These are phyloP conservation scores for Euborellia annulipes DNA, from an alignment of 1,140 invertebrate genomes.

Conservation along the genomic window DNA sequence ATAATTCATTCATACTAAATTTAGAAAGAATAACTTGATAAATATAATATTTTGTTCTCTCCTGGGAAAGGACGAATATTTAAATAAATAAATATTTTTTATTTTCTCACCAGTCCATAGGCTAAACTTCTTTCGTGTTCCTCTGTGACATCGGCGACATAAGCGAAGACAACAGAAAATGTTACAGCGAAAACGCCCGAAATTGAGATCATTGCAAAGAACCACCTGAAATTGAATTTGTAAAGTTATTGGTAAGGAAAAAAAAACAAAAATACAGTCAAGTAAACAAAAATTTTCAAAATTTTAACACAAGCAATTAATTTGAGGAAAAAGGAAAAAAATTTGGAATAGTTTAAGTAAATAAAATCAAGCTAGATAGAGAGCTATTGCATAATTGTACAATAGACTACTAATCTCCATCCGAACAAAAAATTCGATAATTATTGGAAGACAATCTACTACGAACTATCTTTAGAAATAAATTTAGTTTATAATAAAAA, in stretches of 20 bases:
- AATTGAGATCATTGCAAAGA: conserved; percentile 98
- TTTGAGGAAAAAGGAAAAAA: background rate
- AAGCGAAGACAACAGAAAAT: conserved; percentile 97
- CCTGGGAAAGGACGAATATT: too few species aligned
- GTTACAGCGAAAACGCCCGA: conserved; percentile 98
- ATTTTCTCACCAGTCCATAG: conserved; percentile 81
- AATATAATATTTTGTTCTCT: too few species aligned
- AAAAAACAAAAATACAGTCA: background rate
- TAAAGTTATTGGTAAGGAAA: background rate
- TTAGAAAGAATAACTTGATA: too few species aligned
- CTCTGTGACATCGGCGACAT: conserved; percentile 98
- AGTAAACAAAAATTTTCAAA: background rate
- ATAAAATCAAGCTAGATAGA: too few species aligned
- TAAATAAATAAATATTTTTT: too few species aligned
- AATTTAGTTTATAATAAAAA: background rate
- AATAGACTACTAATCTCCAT: too few species aligned
- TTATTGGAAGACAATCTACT: background rate
- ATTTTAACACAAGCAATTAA: too few species aligned
- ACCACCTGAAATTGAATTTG: conserved; percentile 82
- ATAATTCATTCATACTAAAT: too few species aligned
- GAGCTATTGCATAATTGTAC: too few species aligned
- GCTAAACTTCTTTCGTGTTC: conserved; percentile 89
- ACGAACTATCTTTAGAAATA: background rate
- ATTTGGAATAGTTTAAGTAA: background rate
- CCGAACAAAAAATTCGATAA: too few species aligned